phyloP scores from a whole-genome alignment of 2,888 invertebrate species.

The Drosophila robusta region DNA sequence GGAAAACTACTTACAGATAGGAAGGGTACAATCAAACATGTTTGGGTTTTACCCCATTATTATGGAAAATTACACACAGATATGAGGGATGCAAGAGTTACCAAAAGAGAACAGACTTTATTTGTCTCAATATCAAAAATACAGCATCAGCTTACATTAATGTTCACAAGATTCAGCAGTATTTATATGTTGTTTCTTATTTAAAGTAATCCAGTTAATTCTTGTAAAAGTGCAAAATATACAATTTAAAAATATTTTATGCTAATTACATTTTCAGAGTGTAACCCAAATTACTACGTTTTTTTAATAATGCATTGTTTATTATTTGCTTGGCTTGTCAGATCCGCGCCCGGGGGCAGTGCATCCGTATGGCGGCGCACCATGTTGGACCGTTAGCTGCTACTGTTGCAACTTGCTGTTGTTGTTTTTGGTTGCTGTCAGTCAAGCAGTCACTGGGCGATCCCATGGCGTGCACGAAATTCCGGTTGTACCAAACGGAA shows the following conservation, averaged over 20 bases:
- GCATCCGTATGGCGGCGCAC: conserved; percentile 14
- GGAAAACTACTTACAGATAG: too few relatives aligned
- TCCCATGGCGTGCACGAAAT: conserved; percentile 54
- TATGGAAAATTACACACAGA: too few relatives aligned
- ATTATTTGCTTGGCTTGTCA: conserved; percentile 5
- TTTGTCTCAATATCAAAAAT: too few relatives aligned
- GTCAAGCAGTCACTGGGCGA: conserved; percentile 46
- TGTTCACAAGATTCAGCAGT: too few relatives aligned
- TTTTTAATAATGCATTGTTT: neutral
- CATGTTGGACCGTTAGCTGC: conserved; percentile 7
- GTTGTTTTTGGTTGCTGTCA: conserved; percentile 32
- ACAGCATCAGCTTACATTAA: too few relatives aligned
- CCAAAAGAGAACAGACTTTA: too few relatives aligned
- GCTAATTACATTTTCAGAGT: neutral
- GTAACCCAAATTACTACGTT: neutral
- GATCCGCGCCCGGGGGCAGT: conserved; percentile 12
- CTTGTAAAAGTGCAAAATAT: neutral
- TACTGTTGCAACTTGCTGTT: conserved; percentile 9
- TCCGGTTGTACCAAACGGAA: conserved; percentile 73
- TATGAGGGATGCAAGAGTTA: too few relatives aligned
- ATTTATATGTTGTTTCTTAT: too few relatives aligned
- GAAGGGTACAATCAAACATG: too few relatives aligned
- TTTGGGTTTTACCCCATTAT: too few relatives aligned
- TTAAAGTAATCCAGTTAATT: too few relatives aligned
- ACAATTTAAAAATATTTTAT: neutral